Evolutionary conservation across 2,797 vertebrate species (phyloP).

Genomic region (Bradypodion pumilum): DNA sequence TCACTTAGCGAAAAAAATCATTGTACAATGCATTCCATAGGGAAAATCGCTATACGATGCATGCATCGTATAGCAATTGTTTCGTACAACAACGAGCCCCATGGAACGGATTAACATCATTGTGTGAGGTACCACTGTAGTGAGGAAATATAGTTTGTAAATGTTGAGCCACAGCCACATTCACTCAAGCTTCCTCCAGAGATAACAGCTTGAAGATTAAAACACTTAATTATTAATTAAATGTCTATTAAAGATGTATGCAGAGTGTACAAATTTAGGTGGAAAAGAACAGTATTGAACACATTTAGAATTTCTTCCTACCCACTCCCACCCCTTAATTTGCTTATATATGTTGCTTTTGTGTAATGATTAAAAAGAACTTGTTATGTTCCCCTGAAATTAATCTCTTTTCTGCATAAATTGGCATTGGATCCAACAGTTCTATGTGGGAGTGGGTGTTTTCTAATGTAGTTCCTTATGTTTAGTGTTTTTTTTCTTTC

Average conservation of each 20-base stretch:
- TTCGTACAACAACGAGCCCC: too few species aligned
- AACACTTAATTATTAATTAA: slow-evolving; percentile 10
- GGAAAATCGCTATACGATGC: too few species aligned
- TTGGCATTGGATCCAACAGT: slow-evolving; percentile 35
- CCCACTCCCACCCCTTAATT: slow-evolving; percentile 45
- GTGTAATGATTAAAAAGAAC: slow-evolving; percentile 49
- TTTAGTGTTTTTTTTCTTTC: slow-evolving; percentile 54
- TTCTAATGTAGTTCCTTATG: slow-evolving; percentile 53
- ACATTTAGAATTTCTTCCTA: slow-evolving; percentile 49
- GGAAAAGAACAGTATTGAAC: slow-evolving; percentile 44
- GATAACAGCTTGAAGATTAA: not conserved
- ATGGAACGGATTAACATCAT: too few species aligned
- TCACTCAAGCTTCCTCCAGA: slow-evolving; percentile 1
- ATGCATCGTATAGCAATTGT: too few species aligned
- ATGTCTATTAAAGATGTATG: slow-evolving; percentile 4
- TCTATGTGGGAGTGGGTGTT: slow-evolving; percentile 31
- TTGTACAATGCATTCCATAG: too few species aligned
- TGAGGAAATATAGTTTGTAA: not conserved
- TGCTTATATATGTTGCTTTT: slow-evolving; percentile 52
- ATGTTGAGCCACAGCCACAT: not conserved
- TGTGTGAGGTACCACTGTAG: too few species aligned
- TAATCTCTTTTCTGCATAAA: slow-evolving; percentile 60
- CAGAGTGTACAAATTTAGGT: not conserved
- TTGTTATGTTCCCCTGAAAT: slow-evolving; percentile 43
- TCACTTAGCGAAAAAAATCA: too few species aligned